Conservation (phyloP, 2,797 vertebrate genomes). For the Catharus ustulatus region DNA sequence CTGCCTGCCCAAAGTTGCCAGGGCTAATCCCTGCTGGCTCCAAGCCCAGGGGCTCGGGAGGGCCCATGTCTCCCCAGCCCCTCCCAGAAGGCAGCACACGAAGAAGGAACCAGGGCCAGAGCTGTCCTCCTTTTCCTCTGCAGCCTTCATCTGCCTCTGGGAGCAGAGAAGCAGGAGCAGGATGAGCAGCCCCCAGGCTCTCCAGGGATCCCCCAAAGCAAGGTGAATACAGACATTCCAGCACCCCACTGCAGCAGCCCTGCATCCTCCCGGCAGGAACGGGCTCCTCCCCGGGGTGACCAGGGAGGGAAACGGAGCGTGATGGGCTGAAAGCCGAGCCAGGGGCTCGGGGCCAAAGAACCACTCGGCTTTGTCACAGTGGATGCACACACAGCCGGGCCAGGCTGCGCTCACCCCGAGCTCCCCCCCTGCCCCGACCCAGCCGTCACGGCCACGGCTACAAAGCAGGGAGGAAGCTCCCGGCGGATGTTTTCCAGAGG, state of each 20-base stretch:
- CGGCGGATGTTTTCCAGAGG: background rate
- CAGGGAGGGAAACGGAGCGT: background rate
- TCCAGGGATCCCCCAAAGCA: background rate
- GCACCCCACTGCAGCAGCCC: background rate
- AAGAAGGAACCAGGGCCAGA: background rate
- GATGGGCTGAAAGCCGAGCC: background rate
- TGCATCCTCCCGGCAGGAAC: background rate
- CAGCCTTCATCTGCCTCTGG: background rate
- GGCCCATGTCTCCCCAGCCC: background rate
- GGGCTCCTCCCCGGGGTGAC: background rate
- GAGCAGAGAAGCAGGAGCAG: background rate
- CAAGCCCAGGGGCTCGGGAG: background rate
- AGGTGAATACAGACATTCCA: background rate
- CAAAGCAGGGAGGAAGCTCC: background rate
- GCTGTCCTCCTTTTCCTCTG: background rate
- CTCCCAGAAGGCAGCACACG: rapidly evolving
- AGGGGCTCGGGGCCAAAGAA: background rate
- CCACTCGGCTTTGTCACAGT: background rate
- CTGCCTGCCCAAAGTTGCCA: background rate
- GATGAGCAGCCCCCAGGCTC: background rate
- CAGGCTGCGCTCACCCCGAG: background rate
- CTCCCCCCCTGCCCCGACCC: background rate
- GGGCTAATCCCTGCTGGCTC: background rate
- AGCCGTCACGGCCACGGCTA: background rate
- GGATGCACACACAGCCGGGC: background rate